Conservation (phyloP, 2,888 invertebrate genomes). For the Metalampra italica region DNA sequence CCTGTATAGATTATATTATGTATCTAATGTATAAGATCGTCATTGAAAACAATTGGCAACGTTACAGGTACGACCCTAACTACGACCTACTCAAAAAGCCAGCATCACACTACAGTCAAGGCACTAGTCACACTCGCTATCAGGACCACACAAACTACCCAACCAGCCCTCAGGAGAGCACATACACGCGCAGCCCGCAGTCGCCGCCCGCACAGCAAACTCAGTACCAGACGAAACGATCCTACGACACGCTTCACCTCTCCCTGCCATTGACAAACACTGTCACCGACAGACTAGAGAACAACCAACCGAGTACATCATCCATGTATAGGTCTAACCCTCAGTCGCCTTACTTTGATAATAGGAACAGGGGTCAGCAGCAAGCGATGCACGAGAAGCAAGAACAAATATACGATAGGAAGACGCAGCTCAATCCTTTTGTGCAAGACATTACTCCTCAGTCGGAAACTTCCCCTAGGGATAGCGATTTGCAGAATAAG, state of each 20-base stretch:
- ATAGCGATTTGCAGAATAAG: slow-evolving; percentile 33
- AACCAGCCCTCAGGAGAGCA: slow-evolving; percentile 64
- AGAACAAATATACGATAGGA: slow-evolving; percentile 56
- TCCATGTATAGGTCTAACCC: slow-evolving; percentile 61
- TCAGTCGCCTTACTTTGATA: slow-evolving; percentile 72
- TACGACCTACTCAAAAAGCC: slow-evolving; percentile 75
- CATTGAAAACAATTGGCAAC: slow-evolving; percentile 14
- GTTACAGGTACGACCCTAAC: slow-evolving; percentile 76
- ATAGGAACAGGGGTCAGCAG: slow-evolving; percentile 57
- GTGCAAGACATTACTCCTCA: slow-evolving; percentile 51
- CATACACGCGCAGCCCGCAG: slow-evolving; percentile 73
- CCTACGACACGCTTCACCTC: slow-evolving; percentile 67
- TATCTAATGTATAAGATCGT: neutral
- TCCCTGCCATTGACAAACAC: slow-evolving; percentile 68
- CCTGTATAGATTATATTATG: too few species aligned
- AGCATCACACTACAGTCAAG: slow-evolving; percentile 71
- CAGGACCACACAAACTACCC: slow-evolving; percentile 60
- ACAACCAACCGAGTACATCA: slow-evolving; percentile 54
- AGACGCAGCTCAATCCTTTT: slow-evolving; percentile 60
- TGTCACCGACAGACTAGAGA: slow-evolving; percentile 57
- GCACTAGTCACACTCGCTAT: slow-evolving; percentile 61
- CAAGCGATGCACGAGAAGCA: slow-evolving; percentile 37
- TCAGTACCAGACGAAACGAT: slow-evolving; percentile 57
- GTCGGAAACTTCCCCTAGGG: slow-evolving; percentile 33
- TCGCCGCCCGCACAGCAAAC: slow-evolving; percentile 62